Evolutionary conservation across 2,797 vertebrate genomes (phyloP).

Genomic region (Balearica regulorum): DNA sequence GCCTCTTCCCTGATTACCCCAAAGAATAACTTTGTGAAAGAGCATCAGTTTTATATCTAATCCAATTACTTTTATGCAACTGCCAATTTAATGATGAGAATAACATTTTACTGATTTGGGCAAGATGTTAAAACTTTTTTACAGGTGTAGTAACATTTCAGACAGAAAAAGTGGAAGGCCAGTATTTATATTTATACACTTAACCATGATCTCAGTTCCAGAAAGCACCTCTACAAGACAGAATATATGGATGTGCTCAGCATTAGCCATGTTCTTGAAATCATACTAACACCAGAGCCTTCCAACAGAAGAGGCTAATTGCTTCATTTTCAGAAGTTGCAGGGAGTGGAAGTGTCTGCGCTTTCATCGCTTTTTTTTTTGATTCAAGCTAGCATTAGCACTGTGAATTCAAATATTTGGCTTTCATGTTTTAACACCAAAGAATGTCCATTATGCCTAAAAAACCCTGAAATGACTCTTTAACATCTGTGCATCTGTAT

Average conservation of each 20-base stretch:
- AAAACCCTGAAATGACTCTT: accelerated
- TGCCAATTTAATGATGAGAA: background rate
- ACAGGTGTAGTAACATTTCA: background rate
- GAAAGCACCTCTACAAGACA: background rate
- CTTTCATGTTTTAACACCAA: background rate
- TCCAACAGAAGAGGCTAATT: background rate
- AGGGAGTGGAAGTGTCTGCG: background rate
- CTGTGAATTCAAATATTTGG: background rate
- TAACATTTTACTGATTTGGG: background rate
- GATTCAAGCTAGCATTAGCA: accelerated
- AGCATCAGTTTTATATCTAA: background rate
- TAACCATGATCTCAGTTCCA: background rate
- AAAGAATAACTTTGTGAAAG: background rate
- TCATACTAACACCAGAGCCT: background rate
- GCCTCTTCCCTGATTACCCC: background rate
- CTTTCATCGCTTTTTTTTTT: background rate
- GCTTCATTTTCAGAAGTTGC: background rate
- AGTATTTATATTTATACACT: background rate
- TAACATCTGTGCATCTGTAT: background rate
- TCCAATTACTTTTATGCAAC: background rate
- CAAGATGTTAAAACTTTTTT: background rate
- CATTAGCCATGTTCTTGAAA: background rate
- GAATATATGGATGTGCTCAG: background rate
- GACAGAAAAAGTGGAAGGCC: background rate
- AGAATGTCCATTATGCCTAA: background rate